Percentiles rank a stretch among this genome's conserved stretches.
These are phyloP conservation scores for Nothocercus julius DNA, from an alignment of 2,113 vertebrate genomes.

Conservation along the genomic window DNA sequence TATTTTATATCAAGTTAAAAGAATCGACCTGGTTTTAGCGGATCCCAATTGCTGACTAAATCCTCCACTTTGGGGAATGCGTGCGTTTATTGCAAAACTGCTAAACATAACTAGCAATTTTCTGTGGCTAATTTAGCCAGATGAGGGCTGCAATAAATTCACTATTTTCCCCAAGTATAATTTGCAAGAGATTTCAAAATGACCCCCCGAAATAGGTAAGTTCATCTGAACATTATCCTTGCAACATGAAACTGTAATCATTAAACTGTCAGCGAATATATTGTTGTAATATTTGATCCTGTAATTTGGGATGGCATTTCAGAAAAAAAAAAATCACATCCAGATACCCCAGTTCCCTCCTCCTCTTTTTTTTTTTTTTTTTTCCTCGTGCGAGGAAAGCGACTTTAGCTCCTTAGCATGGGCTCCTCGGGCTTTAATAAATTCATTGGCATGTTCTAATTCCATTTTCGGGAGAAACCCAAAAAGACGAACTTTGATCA, in stretches of 20 bases:
- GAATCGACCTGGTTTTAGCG: slow-evolving; percentile 27
- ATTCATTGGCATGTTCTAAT: slow-evolving; percentile 72
- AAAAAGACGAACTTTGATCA: slow-evolving; percentile 56
- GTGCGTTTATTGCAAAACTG: slow-evolving; percentile 59
- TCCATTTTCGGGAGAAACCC: slow-evolving; percentile 67
- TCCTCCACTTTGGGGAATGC: slow-evolving; percentile 27
- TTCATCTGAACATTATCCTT: slow-evolving; percentile 75
- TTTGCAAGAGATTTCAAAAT: slow-evolving; percentile 76
- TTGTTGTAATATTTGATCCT: slow-evolving; percentile 78
- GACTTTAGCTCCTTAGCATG: slow-evolving; percentile 38
- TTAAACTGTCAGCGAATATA: slow-evolving; percentile 84
- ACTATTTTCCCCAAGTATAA: slow-evolving; percentile 56
- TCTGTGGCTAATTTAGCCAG: slow-evolving; percentile 70
- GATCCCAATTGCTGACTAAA: slow-evolving; percentile 52
- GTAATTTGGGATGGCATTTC: slow-evolving; percentile 83
- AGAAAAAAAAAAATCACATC: slow-evolving; percentile 80
- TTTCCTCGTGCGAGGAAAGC: slow-evolving; percentile 57
- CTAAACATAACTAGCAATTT: slow-evolving; percentile 73
- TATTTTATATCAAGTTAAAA: slow-evolving; percentile 56
- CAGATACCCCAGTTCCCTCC: slow-evolving; percentile 70
- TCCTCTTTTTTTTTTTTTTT: not conserved
- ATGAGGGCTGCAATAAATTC: slow-evolving; percentile 73
- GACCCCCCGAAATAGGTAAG: slow-evolving; percentile 70
- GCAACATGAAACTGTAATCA: slow-evolving; percentile 79
- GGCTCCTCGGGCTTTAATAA: slow-evolving; percentile 62